Evolutionary conservation across 2,888 invertebrate genomes (phyloP).

Genomic region (Ferdinandea cuprea): DNA sequence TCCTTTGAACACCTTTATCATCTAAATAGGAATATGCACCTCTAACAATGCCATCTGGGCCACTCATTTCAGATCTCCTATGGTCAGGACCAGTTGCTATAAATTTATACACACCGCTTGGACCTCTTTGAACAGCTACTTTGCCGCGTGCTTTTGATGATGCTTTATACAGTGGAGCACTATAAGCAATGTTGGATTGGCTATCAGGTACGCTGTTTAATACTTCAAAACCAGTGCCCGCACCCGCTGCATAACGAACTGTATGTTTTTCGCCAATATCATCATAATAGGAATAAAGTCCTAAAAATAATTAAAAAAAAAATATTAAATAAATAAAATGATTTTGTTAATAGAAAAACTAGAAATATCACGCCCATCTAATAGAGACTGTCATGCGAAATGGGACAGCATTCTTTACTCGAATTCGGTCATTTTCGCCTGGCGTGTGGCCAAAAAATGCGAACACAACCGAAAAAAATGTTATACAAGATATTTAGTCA

Average conservation of each 20-base stretch:
- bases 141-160: constrained; percentile 87
- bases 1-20: constrained; percentile 90
- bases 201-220: constrained; percentile 88
- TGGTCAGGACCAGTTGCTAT: constrained; percentile 91
- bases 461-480: too few species aligned
- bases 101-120: constrained; percentile 90
- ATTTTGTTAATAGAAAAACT: too few species aligned
- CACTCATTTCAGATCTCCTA: constrained; percentile 89
- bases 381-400: too few species aligned
- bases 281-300: constrained; percentile 89
- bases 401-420: too few species aligned
- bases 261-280: constrained; percentile 90
- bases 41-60: constrained; percentile 88
- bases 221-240: constrained; percentile 90
- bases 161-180: constrained; percentile 86
- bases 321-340: neutral
- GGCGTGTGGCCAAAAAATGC: too few species aligned
- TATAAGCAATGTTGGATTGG: constrained; percentile 86
- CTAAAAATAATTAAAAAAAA: constrained; percentile 78
- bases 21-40: constrained; percentile 91
- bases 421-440: too few species aligned
- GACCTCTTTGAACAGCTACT: constrained; percentile 88
- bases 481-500: too few species aligned
- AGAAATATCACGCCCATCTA: too few species aligned
- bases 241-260: constrained; percentile 90